Base-by-base conservation (phyloP, 2,797 vertebrate species). In the Pangasius krempfi region DNA sequence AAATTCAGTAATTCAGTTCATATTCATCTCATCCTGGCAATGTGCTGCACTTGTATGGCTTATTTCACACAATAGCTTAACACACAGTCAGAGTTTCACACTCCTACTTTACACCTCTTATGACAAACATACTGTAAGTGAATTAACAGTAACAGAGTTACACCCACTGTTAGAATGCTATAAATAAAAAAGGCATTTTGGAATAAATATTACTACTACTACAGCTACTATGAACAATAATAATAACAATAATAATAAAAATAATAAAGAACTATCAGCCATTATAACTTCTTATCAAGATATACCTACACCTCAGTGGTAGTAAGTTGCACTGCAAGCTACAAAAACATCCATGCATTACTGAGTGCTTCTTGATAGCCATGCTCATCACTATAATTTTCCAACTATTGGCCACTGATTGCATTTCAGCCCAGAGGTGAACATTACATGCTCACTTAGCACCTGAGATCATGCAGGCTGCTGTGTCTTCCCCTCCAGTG, bases 401-500 rank as follows among this genome's bases (percentile, higher is more conserved):
- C 93, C 95, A 94, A 94, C 92, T 91, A 93, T 92, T 93, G 92
- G 94, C 90, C 92, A 93, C 95, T 95, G 95, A 95, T 95, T 95
- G 95, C 93, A 94, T 96, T 96, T 95, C 93, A 95, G 93, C 92
- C 90, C 92, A 94, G 94, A 94, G 95, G 95, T 96, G 95, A 96
- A 96, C 95, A 96, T 95, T 94, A 95, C 95, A 96, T 96, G 95
- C 95, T 95, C 94, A 94, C 94, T 96, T 96, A 95, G 93, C 95
- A 94, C 92, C 93, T 95, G 94, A 96, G 96, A 96, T 95, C 95
- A 96, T 94, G 94, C 95, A 95, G 94, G 93, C 94, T 93, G 92
- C 93, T 81, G 88, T 95, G 95, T 95, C 95, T 95, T 93, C 92
- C 94, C 94, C 94, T 94, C 94, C 94, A 94, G 93, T 95, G 94